A percentile compares a stretch with the other conserved stretches of the same genome.
Evolutionary conservation across 2,113 vertebrate species (phyloP).

Genomic region (Gallinago media): DNA sequence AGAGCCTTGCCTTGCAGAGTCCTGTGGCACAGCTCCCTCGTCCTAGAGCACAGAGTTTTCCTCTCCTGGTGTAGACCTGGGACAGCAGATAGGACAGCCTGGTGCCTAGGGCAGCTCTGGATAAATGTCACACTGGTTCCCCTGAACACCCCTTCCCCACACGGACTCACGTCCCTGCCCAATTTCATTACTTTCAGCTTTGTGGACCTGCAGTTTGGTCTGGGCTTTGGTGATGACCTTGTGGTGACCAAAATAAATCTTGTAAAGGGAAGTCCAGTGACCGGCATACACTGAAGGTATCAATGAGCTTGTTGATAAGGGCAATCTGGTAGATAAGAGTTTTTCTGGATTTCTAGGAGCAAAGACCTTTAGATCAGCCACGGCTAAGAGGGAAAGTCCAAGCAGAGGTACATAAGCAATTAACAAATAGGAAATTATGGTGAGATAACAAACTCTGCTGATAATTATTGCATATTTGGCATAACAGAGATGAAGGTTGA

Average conservation of each 20-base stretch:
- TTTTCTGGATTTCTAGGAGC: neutral
- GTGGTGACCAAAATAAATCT: neutral
- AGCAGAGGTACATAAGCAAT: neutral
- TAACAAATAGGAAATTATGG: neutral
- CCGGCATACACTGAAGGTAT: neutral
- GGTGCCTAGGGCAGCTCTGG: accelerated
- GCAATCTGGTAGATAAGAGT: neutral
- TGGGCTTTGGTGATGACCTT: neutral
- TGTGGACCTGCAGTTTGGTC: neutral
- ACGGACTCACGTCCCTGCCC: accelerated
- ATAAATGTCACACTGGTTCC: neutral
- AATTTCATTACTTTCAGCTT: neutral
- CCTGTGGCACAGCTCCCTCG: neutral
- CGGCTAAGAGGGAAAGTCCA: neutral
- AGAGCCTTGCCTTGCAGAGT: neutral
- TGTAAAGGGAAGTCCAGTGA: accelerated
- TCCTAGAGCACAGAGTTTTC: neutral
- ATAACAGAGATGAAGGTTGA: neutral
- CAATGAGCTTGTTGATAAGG: neutral
- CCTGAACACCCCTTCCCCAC: neutral
- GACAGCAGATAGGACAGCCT: neutral
- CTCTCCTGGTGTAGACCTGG: neutral
- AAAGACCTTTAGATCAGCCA: neutral
- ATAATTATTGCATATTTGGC: accelerated
- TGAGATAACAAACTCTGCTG: neutral